A percentile compares a stretch with the other conserved stretches of the same genome.
phyloP scores from a whole-genome alignment of 92 coral and sea anemone genomes.

The Heteractis magnifica region DNA sequence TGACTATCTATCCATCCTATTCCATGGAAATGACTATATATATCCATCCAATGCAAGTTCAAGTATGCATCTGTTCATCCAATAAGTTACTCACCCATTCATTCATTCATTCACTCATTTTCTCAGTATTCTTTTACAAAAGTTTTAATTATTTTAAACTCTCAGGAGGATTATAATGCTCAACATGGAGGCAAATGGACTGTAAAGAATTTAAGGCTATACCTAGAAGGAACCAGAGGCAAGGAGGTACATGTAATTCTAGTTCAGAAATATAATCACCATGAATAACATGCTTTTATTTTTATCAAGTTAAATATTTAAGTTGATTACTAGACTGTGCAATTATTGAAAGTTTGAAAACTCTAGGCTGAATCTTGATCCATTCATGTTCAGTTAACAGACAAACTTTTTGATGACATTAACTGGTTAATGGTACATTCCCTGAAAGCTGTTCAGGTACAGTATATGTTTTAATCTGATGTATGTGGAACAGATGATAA shows the following conservation, averaged over 20 bases:
- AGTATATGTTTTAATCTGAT: neutral
- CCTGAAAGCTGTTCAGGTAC: slow-evolving; percentile 90
- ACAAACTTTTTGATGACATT: slow-evolving; percentile 95
- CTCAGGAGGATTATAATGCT: slow-evolving; percentile 90
- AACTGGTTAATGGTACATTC: slow-evolving; percentile 98
- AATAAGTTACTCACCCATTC: too few species aligned
- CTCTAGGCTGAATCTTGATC: neutral
- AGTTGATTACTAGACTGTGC: neutral
- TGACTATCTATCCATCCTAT: too few species aligned
- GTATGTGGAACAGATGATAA: neutral
- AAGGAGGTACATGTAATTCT: slow-evolving; percentile 59
- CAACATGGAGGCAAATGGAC: slow-evolving; percentile 99
- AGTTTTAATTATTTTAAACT: neutral
- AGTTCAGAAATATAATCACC: neutral
- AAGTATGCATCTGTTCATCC: too few species aligned
- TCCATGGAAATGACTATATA: too few species aligned
- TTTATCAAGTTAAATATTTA: neutral
- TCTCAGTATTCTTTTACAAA: too few species aligned
- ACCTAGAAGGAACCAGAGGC: slow-evolving; percentile 98
- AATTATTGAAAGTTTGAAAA: neutral
- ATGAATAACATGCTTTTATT: too few species aligned
- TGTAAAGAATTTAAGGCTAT: slow-evolving; percentile 77
- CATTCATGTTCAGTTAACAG: slow-evolving; percentile 67
- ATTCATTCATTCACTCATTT: too few species aligned
- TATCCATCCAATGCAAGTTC: too few species aligned